phyloP scores from a whole-genome alignment of 2,888 invertebrate species.

The Erebia aethiops region DNA sequence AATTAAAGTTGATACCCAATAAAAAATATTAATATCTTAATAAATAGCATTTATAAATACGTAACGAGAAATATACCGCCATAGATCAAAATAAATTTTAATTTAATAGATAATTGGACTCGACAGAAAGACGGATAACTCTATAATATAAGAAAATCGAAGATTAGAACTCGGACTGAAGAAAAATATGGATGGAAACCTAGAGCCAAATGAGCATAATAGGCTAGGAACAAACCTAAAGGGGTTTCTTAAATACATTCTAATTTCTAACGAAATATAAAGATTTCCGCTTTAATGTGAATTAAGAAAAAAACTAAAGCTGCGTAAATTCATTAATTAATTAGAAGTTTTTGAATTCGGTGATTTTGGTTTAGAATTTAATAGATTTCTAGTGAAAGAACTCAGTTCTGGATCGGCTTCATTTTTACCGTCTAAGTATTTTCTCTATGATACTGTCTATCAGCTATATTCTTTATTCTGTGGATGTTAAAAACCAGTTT shows the following conservation, averaged over 20 bases:
- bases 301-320: too few species aligned
- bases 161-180: neutral
- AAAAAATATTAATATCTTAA: neutral
- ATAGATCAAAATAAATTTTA: slow-evolving; percentile 16
- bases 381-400: too few species aligned
- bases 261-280: too few species aligned
- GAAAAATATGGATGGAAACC: neutral
- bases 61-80: neutral
- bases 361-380: too few species aligned
- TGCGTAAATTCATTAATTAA: too few species aligned
- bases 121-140: slow-evolving; percentile 14
- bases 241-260: too few species aligned
- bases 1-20: neutral
- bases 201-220: neutral
- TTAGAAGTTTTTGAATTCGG: too few species aligned
- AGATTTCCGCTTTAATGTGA: too few species aligned
- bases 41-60: neutral
- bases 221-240: too few species aligned
- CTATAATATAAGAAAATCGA: slow-evolving; percentile 5
- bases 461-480: neutral
- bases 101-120: slow-evolving; percentile 13
- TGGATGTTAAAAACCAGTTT: slow-evolving; percentile 1
- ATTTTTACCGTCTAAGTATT: too few species aligned
- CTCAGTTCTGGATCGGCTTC: too few species aligned
- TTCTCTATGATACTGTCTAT: neutral